phyloP scores from a whole-genome alignment of 2,797 vertebrate genomes.

The Anas bernieri region DNA sequence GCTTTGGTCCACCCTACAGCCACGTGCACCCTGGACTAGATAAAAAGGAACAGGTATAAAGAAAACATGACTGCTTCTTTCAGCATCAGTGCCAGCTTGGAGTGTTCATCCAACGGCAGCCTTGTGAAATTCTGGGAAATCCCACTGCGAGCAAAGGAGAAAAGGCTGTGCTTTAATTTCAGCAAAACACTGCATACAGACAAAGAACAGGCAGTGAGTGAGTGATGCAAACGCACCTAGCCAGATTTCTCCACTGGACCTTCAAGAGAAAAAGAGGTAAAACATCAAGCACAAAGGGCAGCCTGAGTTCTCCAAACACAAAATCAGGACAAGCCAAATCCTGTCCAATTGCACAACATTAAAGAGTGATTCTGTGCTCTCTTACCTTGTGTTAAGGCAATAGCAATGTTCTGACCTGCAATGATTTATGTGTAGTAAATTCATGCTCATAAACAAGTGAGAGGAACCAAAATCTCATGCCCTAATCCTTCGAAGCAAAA shows the following conservation, averaged over 20 bases:
- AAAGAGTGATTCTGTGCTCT: slow-evolving; percentile 59
- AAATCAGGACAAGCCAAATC: slow-evolving; percentile 68
- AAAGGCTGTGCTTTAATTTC: slow-evolving; percentile 35
- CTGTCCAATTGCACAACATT: slow-evolving; percentile 71
- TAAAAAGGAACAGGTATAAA: not conserved
- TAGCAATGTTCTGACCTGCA: slow-evolving; percentile 66
- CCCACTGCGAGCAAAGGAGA: not conserved
- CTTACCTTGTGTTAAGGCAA: slow-evolving; percentile 51
- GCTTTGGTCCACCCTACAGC: not conserved
- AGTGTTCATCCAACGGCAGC: not conserved
- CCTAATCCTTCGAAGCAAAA: slow-evolving; percentile 38
- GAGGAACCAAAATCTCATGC: slow-evolving; percentile 45
- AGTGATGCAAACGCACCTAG: not conserved
- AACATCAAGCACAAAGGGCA: slow-evolving; percentile 63
- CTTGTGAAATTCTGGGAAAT: slow-evolving; percentile 3
- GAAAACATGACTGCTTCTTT: not conserved
- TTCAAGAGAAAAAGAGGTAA: slow-evolving; percentile 45
- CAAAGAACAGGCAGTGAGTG: not conserved
- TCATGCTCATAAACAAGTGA: slow-evolving; percentile 50
- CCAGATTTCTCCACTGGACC: slow-evolving; percentile 39
- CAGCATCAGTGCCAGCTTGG: not conserved
- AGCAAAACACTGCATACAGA: not conserved
- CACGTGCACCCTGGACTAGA: not conserved
- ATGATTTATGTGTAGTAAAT: slow-evolving; percentile 65
- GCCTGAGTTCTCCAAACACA: slow-evolving; percentile 50